A percentile compares a stretch with the other conserved stretches of the same genome.
Evolutionary conservation across 2,888 invertebrate genomes (phyloP).

Genomic region (Eupithecia tripunctaria): DNA sequence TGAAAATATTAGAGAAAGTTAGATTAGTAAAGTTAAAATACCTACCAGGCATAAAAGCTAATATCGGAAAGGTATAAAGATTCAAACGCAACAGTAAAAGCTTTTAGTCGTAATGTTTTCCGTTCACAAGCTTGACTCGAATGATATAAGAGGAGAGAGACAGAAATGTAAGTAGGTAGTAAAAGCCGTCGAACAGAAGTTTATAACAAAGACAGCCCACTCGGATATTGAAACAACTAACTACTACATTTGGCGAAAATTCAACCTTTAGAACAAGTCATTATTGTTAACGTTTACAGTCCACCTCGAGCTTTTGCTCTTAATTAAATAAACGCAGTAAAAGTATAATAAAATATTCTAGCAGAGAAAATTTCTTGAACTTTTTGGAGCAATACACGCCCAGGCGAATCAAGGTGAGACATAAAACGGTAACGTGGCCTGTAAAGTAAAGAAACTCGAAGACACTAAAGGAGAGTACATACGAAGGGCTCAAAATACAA

Average conservation of each 20-base stretch:
- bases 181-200: constrained; percentile 47
- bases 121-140: constrained; percentile 38
- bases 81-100: constrained; percentile 45
- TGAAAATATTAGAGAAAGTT: constrained; percentile 30
- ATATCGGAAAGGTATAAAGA: constrained; percentile 34
- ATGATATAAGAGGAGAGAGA: constrained; percentile 40
- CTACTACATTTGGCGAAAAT: constrained; percentile 57
- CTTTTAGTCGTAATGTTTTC: constrained; percentile 37
- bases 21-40: constrained; percentile 30
- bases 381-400: constrained; percentile 23
- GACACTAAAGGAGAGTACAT: constrained; percentile 48
- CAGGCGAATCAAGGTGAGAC: constrained; percentile 58
- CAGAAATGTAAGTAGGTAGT: constrained; percentile 39
- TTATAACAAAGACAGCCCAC: constrained; percentile 51
- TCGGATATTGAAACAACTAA: constrained; percentile 51
- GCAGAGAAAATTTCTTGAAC: constrained; percentile 30
- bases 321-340: constrained; percentile 47
- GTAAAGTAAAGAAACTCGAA: constrained; percentile 53
- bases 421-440: constrained; percentile 61
- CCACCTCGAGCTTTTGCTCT: constrained; percentile 52
- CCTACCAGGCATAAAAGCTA: constrained; percentile 37
- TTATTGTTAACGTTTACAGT: constrained; percentile 50
- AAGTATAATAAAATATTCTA: constrained; percentile 38
- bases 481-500: constrained; percentile 43
- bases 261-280: constrained; percentile 45